Conservation (phyloP, 2,888 invertebrate genomes). For the Nycteola revayana region DNA sequence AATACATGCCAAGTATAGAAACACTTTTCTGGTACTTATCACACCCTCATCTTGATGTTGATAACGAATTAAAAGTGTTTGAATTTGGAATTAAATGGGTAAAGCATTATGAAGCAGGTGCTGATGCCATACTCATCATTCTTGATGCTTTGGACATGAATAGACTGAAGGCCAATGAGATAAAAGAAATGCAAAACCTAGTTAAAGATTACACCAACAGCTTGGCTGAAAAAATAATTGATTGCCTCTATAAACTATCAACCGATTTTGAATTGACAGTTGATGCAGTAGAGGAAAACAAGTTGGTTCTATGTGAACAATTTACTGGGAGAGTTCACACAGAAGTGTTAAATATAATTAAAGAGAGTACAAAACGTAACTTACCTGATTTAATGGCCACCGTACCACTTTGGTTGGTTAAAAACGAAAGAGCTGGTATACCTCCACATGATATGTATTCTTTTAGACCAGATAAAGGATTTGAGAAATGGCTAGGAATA, state of each 20-base stretch:
- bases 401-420: conserved; percentile 48
- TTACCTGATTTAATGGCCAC: conserved; percentile 42
- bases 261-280: conserved; percentile 32
- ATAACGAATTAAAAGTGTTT: conserved; percentile 58
- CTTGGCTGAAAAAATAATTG: conserved; percentile 50
- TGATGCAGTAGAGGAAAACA: conserved; percentile 31
- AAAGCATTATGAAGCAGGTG: conserved; percentile 40
- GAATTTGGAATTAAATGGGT: conserved; percentile 68
- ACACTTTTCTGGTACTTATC: conserved; percentile 69
- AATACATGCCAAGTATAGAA: conserved; percentile 48
- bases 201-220: conserved; percentile 46
- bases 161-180: conserved; percentile 40
- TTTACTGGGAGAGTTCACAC: conserved; percentile 57
- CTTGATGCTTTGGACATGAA: conserved; percentile 60
- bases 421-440: conserved; percentile 41
- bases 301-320: conserved; percentile 37
- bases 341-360: conserved; percentile 50
- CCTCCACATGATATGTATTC: conserved; percentile 52
- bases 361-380: conserved; percentile 43
- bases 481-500: conserved; percentile 59
- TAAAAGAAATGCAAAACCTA: conserved; percentile 44
- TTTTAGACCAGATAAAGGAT: conserved; percentile 45
- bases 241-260: conserved; percentile 46
- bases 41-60: conserved; percentile 56
- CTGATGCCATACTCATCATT: conserved; percentile 56